A percentile compares a stretch with the other conserved stretches of the same genome.
phyloP scores from a whole-genome alignment of 2,888 invertebrate species.

The Dascillus cervinus region DNA sequence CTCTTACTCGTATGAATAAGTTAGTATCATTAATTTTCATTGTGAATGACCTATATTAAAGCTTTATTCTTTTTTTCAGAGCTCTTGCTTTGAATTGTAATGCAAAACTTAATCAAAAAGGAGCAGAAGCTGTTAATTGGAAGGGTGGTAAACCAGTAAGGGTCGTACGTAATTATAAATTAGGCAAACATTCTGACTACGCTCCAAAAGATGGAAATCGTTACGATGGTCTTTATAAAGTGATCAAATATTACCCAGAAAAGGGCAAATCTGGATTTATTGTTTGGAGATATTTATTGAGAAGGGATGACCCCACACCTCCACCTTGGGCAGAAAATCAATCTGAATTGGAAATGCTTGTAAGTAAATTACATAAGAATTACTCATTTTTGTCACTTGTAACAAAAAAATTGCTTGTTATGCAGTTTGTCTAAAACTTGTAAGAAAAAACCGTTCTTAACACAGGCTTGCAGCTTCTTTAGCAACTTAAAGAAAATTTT shows the following conservation, averaged over 20 bases:
- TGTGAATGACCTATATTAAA: too few species aligned
- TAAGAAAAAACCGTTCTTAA: too few species aligned
- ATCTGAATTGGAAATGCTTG: slow-evolving; percentile 47
- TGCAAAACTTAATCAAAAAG: slow-evolving; percentile 55
- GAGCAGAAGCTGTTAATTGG: slow-evolving; percentile 68
- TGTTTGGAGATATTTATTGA: slow-evolving; percentile 71
- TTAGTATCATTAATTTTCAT: too few species aligned
- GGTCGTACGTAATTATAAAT: slow-evolving; percentile 70
- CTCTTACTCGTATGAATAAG: slow-evolving; percentile 68
- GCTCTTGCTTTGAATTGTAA: slow-evolving; percentile 74
- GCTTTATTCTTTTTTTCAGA: too few species aligned
- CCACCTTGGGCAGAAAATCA: slow-evolving; percentile 74
- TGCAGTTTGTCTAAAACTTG: too few species aligned
- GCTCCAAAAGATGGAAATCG: slow-evolving; percentile 70
- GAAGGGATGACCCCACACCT: slow-evolving; percentile 68
- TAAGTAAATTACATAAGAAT: slow-evolving; percentile 57
- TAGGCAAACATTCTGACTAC: slow-evolving; percentile 66
- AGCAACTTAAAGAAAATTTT: too few species aligned
- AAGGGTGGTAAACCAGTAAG: slow-evolving; percentile 66
- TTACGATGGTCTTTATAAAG: slow-evolving; percentile 83
- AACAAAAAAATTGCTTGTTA: too few species aligned
- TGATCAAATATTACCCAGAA: slow-evolving; percentile 75
- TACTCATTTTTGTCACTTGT: too few species aligned
- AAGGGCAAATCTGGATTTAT: slow-evolving; percentile 68
- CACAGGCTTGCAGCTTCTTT: too few species aligned